phyloP scores from a whole-genome alignment of 2,113 vertebrate genomes.

The Dicrurus megarhynchus region DNA sequence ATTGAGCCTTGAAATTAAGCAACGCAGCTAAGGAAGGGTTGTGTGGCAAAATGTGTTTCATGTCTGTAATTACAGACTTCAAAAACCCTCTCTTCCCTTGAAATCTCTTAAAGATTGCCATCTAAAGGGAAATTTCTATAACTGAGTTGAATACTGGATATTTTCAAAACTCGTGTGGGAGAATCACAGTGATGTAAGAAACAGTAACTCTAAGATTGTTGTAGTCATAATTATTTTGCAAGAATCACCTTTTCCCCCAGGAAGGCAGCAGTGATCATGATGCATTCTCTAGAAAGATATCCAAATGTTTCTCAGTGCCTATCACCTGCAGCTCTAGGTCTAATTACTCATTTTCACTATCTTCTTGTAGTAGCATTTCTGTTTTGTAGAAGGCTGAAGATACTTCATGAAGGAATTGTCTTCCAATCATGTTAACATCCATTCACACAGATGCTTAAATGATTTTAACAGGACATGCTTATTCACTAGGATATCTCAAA shows the following conservation, averaged over 20 bases:
- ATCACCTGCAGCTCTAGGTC: background rate
- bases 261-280: background rate
- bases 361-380: background rate
- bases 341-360: background rate
- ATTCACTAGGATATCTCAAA: background rate
- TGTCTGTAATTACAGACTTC: background rate
- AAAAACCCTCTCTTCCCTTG: background rate
- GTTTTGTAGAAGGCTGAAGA: background rate
- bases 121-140: background rate
- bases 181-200: background rate
- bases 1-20: background rate
- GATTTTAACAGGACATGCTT: background rate
- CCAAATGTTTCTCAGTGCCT: background rate
- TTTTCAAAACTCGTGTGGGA: background rate
- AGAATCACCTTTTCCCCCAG: background rate
- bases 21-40: background rate
- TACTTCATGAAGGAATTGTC: background rate
- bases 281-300: background rate
- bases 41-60: background rate
- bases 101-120: background rate
- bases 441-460: background rate
- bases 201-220: background rate
- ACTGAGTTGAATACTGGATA: background rate
- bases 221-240: background rate
- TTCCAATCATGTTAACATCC: background rate